Evolutionary conservation across 2,888 invertebrate genomes (phyloP), one percentile per base, ranked within the genome.

Genomic region (Stomorhina lunata): DNA sequence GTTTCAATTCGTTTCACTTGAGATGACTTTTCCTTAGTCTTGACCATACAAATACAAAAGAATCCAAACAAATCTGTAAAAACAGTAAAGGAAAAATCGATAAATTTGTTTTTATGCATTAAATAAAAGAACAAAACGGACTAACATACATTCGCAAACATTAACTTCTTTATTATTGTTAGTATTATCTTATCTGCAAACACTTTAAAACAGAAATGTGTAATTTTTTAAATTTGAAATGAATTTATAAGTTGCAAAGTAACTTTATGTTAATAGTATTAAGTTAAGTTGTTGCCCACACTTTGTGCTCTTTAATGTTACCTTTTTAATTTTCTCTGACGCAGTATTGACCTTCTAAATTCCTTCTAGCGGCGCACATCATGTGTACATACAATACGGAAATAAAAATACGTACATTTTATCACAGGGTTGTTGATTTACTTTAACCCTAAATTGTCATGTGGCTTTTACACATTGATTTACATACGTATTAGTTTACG

Each of bases 11-110:
- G 45, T 48, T 9, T 0, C 34, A 48, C 32, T 22, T 34, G n/a
- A 15, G n/a, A 9, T 50, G 32, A n/a, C 34, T 22, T 4, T 22
- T 4, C 12, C 0, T 25, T 5, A 12, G 2, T 27, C 15, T 5
- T n/a, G 15, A 25, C 37, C 61, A 40, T 37, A 4, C 29, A 61
- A 61, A 43, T n/a, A 27, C 4, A 2, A 45, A 45, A 45, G 2
- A 45, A 48, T 9, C n/a, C 22, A 48, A 12, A 48, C 32, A 37
- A n/a, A n/a, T 15, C 10, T 66, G 15, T 2, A 50, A 22, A 50
- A 34, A 65, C 45, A 65, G 7, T 48, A 20, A 4, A 32, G 9
- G 50, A 66, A 66, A 66, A 66, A 66, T 66, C 66, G 34, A 66
- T 66, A 50, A 63, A 43, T n/a, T 32, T 1, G 7, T 32, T 43